Conservation (phyloP, 2,888 invertebrate genomes). For the Alloscopus bannaensis region DNA sequence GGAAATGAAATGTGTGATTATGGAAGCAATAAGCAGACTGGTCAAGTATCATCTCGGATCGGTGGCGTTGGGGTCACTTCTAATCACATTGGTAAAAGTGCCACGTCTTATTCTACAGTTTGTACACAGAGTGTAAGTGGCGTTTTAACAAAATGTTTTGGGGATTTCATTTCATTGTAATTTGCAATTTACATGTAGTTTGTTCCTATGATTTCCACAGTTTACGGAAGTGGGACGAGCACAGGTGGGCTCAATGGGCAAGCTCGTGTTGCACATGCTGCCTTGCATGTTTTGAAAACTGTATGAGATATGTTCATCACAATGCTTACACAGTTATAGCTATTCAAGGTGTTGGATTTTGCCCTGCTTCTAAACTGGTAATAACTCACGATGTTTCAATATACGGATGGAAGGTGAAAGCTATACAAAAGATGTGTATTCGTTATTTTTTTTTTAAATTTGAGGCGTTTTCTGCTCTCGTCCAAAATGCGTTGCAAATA, state of each 20-base stretch:
- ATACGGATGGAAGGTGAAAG: not conserved
- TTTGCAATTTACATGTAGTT: not conserved
- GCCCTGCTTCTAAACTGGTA: conserved; percentile 92
- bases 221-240: conserved; percentile 65
- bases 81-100: conserved; percentile 94
- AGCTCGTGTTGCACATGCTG: conserved; percentile 91
- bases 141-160: conserved; percentile 4
- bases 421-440: not conserved
- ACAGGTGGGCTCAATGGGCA: conserved; percentile 81
- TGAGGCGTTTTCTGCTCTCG: conserved; percentile 90
- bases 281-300: conserved; percentile 92
- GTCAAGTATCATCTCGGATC: conserved; percentile 95
- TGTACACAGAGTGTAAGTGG: conserved; percentile 89
- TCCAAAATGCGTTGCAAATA: conserved; percentile 89
- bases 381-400: conserved; percentile 74
- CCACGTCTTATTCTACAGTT: conserved; percentile 92
- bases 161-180: conserved; percentile 12
- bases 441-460: conserved; percentile 71
- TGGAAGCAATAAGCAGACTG: conserved; percentile 83
- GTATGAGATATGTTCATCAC: conserved; percentile 93
- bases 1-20: conserved; percentile 66
- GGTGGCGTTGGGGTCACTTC: conserved; percentile 93
- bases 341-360: conserved; percentile 93
- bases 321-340: conserved; percentile 97
- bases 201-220: conserved; percentile 32